Conservation (phyloP, 2,113 vertebrate genomes). For the Merops nubicus region DNA sequence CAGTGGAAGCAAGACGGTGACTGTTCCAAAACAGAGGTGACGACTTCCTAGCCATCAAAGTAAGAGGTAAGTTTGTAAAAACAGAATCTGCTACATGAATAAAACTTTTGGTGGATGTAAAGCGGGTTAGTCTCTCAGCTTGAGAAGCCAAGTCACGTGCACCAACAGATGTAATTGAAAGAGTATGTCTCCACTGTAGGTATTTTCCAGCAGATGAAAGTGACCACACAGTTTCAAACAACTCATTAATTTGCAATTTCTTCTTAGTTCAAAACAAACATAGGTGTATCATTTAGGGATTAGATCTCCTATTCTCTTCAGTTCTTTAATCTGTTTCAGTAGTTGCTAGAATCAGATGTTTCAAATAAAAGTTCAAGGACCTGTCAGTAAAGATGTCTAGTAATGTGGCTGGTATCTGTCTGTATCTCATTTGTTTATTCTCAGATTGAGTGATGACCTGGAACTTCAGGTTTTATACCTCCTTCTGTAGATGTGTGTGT, state of each 20-base stretch:
- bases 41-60: not conserved
- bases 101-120: not conserved
- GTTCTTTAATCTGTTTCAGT: not conserved
- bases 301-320: not conserved
- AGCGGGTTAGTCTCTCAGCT: not conserved
- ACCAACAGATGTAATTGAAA: constrained; percentile 30
- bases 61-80: not conserved
- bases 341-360: not conserved
- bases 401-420: not conserved
- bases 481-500: not conserved
- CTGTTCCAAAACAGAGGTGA: not conserved
- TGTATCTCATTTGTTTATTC: not conserved
- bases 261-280: constrained; percentile 30
- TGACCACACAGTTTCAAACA: constrained; percentile 26
- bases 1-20: not conserved
- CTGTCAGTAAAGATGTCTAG: not conserved
- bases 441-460: not conserved
- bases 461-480: constrained; percentile 7
- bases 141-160: not conserved
- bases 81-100: not conserved
- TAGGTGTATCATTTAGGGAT: not conserved
- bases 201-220: constrained; percentile 54
- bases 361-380: constrained; percentile 10
- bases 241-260: constrained; percentile 35
- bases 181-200: not conserved